Percentiles rank a stretch among this genome's conserved stretches.
These are phyloP conservation scores for Eumerus sabulonum DNA, from an alignment of 2,888 invertebrate genomes.

Conservation along the genomic window DNA sequence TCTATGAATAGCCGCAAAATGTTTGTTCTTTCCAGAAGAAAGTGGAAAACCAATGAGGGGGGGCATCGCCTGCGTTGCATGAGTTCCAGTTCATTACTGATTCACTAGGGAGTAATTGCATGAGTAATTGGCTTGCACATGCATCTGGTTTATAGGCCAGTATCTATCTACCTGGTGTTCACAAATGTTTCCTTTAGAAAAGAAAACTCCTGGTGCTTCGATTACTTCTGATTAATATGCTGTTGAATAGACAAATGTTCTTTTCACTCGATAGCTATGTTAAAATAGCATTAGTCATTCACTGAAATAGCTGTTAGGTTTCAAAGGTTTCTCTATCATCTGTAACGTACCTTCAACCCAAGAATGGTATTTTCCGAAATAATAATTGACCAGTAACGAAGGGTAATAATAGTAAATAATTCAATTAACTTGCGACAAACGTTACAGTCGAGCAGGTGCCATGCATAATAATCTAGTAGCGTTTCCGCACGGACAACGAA, in stretches of 20 bases:
- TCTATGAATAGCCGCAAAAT: conserved; percentile 30
- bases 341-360: not conserved
- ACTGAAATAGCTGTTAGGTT: too few species aligned
- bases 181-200: conserved; percentile 8
- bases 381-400: conserved; percentile 37
- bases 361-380: conserved; percentile 22
- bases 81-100: conserved; percentile 27
- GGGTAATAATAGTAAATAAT: conserved; percentile 14
- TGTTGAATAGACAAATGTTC: too few species aligned
- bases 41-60: conserved; percentile 3
- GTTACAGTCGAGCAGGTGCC: conserved; percentile 49
- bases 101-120: conserved; percentile 21
- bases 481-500: conserved; percentile 57
- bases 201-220: too few species aligned
- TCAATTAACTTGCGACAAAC: conserved; percentile 60
- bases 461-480: conserved; percentile 58
- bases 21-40: conserved; percentile 4
- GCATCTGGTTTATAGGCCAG: conserved; percentile 10
- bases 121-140: conserved; percentile 21
- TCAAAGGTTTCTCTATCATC: too few species aligned
- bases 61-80: conserved; percentile 8
- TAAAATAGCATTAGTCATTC: too few species aligned
- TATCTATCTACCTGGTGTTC: conserved; percentile 2
- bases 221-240: too few species aligned
- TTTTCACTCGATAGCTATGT: too few species aligned